Evolutionary conservation across 2,113 vertebrate species (phyloP).

Genomic region (Calypte anna): DNA sequence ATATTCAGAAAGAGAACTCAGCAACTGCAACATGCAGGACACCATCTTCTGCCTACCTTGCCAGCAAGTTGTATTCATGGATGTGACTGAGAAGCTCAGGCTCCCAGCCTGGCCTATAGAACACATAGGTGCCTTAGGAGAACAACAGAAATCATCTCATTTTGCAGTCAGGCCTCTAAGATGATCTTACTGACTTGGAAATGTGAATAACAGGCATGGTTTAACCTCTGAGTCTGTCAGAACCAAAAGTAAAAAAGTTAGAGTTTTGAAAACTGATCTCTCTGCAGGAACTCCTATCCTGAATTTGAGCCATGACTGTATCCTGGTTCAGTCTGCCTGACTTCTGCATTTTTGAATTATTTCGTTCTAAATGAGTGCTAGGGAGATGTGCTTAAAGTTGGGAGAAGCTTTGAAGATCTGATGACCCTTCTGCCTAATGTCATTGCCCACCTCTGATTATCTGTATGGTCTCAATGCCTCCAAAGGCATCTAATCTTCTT

Average conservation of each 20-base stretch:
- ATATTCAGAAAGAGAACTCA: background rate
- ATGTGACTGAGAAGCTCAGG: background rate
- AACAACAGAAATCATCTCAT: background rate
- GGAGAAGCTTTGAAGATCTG: background rate
- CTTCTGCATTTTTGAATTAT: background rate
- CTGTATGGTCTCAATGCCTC: background rate
- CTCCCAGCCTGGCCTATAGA: background rate
- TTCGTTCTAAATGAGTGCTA: background rate
- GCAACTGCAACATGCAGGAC: background rate
- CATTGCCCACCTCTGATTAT: background rate
- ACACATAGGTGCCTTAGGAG: background rate
- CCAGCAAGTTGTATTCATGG: background rate
- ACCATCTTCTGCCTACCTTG: background rate
- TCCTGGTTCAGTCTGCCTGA: background rate
- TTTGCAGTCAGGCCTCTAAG: background rate
- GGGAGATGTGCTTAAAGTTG: no score
- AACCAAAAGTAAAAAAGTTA: background rate
- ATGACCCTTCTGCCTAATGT: background rate
- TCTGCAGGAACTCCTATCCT: background rate
- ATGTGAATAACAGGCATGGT: background rate
- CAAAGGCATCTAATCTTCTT: background rate
- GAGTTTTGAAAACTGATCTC: background rate
- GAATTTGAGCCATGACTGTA: background rate
- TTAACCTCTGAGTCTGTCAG: background rate
- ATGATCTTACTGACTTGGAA: background rate